Base-by-base conservation (phyloP, 2,888 invertebrate genomes). In the Fabriciana adippe region DNA sequence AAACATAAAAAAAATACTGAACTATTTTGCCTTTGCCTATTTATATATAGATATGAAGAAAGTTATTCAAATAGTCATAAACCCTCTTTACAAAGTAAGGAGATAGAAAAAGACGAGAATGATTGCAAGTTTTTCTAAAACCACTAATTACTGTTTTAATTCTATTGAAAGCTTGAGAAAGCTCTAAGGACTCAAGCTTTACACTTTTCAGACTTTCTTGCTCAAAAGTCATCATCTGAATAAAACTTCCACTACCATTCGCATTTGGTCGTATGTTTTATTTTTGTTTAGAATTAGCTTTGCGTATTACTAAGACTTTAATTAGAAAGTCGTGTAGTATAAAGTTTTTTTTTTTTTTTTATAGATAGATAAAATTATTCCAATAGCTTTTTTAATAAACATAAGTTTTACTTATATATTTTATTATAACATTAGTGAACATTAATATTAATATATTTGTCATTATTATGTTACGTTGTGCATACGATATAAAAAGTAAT, bases 141-240 rank as follows among this genome's bases (percentile, higher is more conserved):
- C 70, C 73, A 74, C 74, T 75, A 75, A 75, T 75, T 75, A 73
- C 73, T 70, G 73, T 74, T 73, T 73, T 72, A 73, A 74, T 73
- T 71, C 68, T 71, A 70, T 73, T 74, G 69, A 73, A 75, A 69
- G 69, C 71, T 72, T 69, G 70, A 66, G 71, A 72, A 61, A 73
- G 71, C 73, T 71, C 68, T 65, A 61, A 56, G 68, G 63, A 70
- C 69, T 66, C 59, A 55, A 61, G 59, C 55, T 68, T 60, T 51
- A 60, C 55, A 63, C 63, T 67, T 65, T 16, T 56, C 61, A 55
- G 50, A 21, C 55, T 51, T 64, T 60, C 60, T 59, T 64, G 57
- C 63, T 70, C 50, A 66, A 70, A 63, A 68, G 68, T 68, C 50
- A 51, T 66, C 66, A 68, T 70, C 63, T 63, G 48, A 31, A 41